Evolutionary conservation across 2,888 invertebrate species (phyloP), one percentile per base, ranked within the genome.

Genomic region (Embidobia sp.): DNA sequence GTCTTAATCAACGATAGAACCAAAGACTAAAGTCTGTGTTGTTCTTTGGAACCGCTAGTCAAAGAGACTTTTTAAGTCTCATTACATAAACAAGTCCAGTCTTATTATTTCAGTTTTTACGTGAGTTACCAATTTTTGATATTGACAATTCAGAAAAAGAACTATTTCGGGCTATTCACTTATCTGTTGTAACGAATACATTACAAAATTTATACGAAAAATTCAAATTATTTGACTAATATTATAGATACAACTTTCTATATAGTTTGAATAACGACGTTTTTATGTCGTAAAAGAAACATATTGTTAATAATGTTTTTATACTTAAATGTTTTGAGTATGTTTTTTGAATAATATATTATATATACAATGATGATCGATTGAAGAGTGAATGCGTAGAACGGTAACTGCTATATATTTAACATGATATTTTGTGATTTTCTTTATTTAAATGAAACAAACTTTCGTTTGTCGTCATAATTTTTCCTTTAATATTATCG

Each of bases 1-100:
- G 3, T 22, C 22, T 2, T 11, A 35, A 53, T 55, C 16, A 26
- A 66, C 18, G 15, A 64, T 44, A 13, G 53, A 46, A 55, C 66
- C 66, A 67, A 67, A 67, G 37, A 55, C 33, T 51, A 11, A 55
- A 5, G 35, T 67, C 42, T 42, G 27, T 31, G 33, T 67, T 40
- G 22, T 35, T 66, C 7, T 46, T 46, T n/a, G 33, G 10, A 22
- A 44, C 7, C 35, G 18, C 46, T 55, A 55, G 55, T 53, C 55
- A 53, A 26, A 8, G 18, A 16, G 26, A 26, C 10, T 10, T 6
- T 27, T 13, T 49, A 6, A 15, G 18, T 27, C 31, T 37, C 16
- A 22, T 11, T 40, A 40, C 2, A 18, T 16, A 40, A 35, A 61
- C 18, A 27, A 37, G 13, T 35, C 13, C 11, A 35, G 6, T 35